phyloP scores from a whole-genome alignment of 2,888 invertebrate genomes.

The Scrobipalpa atriplicella region DNA sequence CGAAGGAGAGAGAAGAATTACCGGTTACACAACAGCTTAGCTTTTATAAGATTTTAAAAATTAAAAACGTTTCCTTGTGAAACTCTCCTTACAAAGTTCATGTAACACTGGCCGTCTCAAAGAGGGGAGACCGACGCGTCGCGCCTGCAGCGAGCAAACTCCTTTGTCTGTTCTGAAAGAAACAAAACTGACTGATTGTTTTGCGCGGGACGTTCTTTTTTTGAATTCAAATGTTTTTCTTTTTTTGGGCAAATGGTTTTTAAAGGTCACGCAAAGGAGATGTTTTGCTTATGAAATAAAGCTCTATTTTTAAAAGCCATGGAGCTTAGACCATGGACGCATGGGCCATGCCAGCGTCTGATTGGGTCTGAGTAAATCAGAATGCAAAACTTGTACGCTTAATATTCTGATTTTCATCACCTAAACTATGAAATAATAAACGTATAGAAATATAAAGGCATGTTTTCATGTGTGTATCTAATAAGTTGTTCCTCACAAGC shows the following conservation, averaged over 20 bases:
- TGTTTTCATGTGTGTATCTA: no score
- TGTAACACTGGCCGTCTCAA: conserved; percentile 50
- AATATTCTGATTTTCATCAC: no score
- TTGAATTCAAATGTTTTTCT: conserved; percentile 33
- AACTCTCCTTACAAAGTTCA: conserved; percentile 40
- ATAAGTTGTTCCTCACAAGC: not conserved
- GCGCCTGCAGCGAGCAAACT: conserved; percentile 62
- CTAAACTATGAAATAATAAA: no score
- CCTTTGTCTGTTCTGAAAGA: conserved; percentile 63
- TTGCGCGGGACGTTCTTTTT: conserved; percentile 53
- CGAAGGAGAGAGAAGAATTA: no score
- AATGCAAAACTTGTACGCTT: no score
- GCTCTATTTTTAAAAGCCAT: no score
- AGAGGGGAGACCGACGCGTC: conserved; percentile 59
- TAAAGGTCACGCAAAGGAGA: not conserved
- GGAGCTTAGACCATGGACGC: no score
- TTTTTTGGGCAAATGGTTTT: conserved; percentile 6
- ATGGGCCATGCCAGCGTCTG: no score
- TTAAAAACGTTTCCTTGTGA: not conserved
- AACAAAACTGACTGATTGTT: conserved; percentile 73
- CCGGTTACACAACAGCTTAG: no score
- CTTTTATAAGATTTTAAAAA: not conserved
- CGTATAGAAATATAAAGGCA: no score
- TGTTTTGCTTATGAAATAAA: no score
- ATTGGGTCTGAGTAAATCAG: no score